phyloP scores from a whole-genome alignment of 2,888 invertebrate species.

The Chydorus sphaericus region DNA sequence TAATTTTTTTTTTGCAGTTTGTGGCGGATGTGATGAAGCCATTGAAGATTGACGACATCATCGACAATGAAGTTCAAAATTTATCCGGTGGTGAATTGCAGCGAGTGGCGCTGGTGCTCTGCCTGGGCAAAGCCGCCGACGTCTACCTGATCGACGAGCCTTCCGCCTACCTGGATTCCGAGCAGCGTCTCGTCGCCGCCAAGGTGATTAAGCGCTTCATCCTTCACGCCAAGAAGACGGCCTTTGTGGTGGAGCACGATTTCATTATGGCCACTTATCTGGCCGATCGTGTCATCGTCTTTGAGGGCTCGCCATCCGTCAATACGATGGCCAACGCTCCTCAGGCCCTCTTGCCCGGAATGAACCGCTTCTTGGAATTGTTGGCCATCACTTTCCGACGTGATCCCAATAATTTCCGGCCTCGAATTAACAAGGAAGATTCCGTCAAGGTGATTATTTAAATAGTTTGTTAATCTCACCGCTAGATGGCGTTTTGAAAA shows the following conservation, averaged over 20 bases:
- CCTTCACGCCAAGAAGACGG: constrained; percentile 97
- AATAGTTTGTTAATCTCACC: not conserved
- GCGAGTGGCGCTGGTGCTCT: constrained; percentile 87
- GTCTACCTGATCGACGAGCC: constrained; percentile 98
- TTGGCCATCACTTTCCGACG: constrained; percentile 94
- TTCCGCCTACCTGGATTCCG: constrained; percentile 96
- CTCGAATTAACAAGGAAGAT: constrained; percentile 90
- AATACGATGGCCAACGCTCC: constrained; percentile 80
- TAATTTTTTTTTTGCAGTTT: constrained; percentile 44
- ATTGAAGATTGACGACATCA: constrained; percentile 87
- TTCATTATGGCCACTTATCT: constrained; percentile 99
- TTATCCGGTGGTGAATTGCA: constrained; percentile 98
- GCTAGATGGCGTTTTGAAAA: not conserved
- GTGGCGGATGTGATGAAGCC: constrained; percentile 98
- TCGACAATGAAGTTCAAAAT: constrained; percentile 96
- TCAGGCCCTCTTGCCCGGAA: constrained; percentile 79
- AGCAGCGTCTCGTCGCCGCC: constrained; percentile 97
- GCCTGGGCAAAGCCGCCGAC: constrained; percentile 95
- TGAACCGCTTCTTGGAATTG: constrained; percentile 92
- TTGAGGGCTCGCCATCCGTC: constrained; percentile 86
- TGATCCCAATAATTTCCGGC: constrained; percentile 97
- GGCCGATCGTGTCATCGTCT: constrained; percentile 95
- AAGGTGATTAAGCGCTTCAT: constrained; percentile 99
- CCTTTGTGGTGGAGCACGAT: constrained; percentile 99
- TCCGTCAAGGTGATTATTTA: constrained; percentile 68